Base-by-base conservation (phyloP, 1,140 invertebrate species). In the Conus betulinus region DNA sequence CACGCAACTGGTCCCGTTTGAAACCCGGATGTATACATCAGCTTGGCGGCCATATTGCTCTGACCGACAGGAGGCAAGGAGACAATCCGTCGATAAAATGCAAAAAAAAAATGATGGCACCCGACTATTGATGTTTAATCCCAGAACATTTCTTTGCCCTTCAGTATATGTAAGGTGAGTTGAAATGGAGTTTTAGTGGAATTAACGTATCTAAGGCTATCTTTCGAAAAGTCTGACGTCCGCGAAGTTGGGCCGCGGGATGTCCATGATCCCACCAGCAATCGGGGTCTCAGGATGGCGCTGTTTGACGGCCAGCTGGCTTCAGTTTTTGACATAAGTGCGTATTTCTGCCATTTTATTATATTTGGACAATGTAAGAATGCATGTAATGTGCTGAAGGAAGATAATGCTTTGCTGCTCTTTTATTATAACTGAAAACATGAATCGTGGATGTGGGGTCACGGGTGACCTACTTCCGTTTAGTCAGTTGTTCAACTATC, bases 1-100 rank as follows among this genome's bases (percentile, higher is more conserved):
- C 60, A 63, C 67, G 67, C 23, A 6, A 20, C 67, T 71, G 11
- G 67, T 71, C 67, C 67, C 67, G 7, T 63, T 6, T 6, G 71
- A 74, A 53, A 71, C 85, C 85, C 85, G 85, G 85, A 87, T 87
- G 85, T 87, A 55, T 39, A 78, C 71, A 39, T 78, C 71, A 87
- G 51, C 74, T 55, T 17, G 85, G 67, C 85, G 85, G 85, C 85
- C 85, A 87, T 87, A 78, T 87, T 87, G 85, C 53, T 78, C 85
- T 74, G 74, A 53, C 74, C 17, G 85, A 51, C 74, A 25, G 74
- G 57, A 87, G 74, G 23, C 85, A 51, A 25, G 79, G 17, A 53
- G 79, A 81, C 79, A 53, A 23, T 10, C 79, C 79, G 57, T 60
- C 8, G 15, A 60, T 60, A 23, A 39, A 39, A 51, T 23, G 27